phyloP scores from a whole-genome alignment of 2,113 vertebrate genomes.

The Psettodes erumei region DNA sequence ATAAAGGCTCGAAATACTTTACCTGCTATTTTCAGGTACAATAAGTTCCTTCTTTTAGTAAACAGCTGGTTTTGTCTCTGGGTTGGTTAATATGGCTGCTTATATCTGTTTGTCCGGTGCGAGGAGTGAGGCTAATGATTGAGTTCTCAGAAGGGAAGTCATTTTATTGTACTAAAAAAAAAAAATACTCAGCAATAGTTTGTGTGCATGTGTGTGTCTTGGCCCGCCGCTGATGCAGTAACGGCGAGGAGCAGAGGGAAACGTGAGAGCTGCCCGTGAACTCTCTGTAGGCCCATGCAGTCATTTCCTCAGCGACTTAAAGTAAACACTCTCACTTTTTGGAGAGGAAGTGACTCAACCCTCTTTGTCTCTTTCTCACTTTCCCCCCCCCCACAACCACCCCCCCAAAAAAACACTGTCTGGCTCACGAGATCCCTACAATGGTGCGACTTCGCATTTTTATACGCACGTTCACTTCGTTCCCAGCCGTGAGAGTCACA shows the following conservation, averaged over 20 bases:
- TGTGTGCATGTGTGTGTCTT: constrained; percentile 47
- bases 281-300: constrained; percentile 66
- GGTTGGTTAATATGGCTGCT: not conserved
- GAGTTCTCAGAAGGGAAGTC: constrained; percentile 38
- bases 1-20: not conserved
- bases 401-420: constrained; percentile 14
- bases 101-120: constrained; percentile 23
- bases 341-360: constrained; percentile 80
- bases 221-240: constrained; percentile 55
- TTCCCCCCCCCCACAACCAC: not conserved
- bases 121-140: not conserved
- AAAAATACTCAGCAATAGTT: constrained; percentile 22
- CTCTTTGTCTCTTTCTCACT: constrained; percentile 36
- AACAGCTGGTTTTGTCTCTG: constrained; percentile 9
- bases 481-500: constrained; percentile 1
- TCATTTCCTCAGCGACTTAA: constrained; percentile 82
- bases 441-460: not conserved
- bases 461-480: not conserved
- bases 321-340: constrained; percentile 79
- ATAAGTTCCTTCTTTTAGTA: not conserved
- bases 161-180: constrained; percentile 39
- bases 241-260: constrained; percentile 58
- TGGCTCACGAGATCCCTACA: not conserved
- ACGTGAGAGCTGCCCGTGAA: constrained; percentile 75
- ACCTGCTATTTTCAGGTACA: not conserved